phyloP scores from a whole-genome alignment of 1,140 invertebrate genomes.

The Drosophila kanapiae region DNA sequence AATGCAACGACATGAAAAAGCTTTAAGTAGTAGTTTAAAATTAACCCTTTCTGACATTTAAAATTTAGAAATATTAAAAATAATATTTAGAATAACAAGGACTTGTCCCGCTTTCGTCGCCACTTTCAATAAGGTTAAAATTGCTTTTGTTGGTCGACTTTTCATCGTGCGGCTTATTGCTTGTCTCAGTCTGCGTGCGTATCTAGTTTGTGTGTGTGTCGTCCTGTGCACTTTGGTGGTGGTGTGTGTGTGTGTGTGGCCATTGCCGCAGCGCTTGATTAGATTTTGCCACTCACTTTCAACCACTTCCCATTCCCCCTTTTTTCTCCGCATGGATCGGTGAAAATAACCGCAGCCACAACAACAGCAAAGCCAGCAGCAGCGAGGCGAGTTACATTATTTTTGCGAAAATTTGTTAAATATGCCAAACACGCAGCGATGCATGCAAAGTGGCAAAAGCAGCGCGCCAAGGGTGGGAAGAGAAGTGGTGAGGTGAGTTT shows the following conservation, averaged over 20 bases:
- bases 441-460: constrained; percentile 75
- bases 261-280: constrained; percentile 78
- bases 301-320: constrained; percentile 2
- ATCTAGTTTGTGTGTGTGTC: neutral
- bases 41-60: neutral
- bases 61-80: neutral
- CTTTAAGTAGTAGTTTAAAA: neutral
- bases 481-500: neutral
- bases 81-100: neutral
- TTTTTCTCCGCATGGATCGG: constrained; percentile 23
- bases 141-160: constrained; percentile 13
- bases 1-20: too few relatives aligned
- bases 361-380: constrained; percentile 43
- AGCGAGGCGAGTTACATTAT: constrained; percentile 69
- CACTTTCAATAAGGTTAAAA: constrained; percentile 27
- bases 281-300: constrained; percentile 67
- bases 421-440: constrained; percentile 83
- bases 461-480: constrained; percentile 18
- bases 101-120: neutral
- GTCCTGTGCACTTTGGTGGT: constrained; percentile 61
- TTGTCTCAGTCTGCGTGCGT: constrained; percentile 1
- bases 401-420: constrained; percentile 83
- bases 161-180: constrained; percentile 25
- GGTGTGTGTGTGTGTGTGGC: constrained; percentile 22
- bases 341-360: constrained; percentile 62